Evolutionary conservation across 2,113 vertebrate genomes (phyloP), one percentile per base, ranked within the genome.

Genomic region (Cyrtonyx montezumae): DNA sequence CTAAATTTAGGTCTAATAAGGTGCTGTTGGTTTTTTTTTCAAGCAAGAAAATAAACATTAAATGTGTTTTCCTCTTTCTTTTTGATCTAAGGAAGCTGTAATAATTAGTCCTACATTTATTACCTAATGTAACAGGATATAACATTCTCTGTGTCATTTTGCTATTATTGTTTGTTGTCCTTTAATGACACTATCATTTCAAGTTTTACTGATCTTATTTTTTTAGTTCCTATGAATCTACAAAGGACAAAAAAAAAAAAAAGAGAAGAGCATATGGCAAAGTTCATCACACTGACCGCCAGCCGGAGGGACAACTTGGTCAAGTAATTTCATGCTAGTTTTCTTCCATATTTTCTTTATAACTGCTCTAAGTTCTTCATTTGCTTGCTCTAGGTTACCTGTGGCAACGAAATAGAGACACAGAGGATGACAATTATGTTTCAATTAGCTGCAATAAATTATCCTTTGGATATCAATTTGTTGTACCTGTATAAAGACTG

Each of bases 271-370:
- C 79, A 79, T 46, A 88, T 10, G 48, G 92, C 90, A 88, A 95
- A 95, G 82, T 18, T 91, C 78, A 49, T 59, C 7, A 12, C 90
- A 99, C 99, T 99, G 97, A 99, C 99, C 99, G 95, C 99, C 99
- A 97, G 99, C 99, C 37, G 99, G 99, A 94, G 99, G 99, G 85
- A 99, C 99, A 77, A 99, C 99, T 99, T 99, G 99, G 94, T 99
- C 99, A 79, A 99, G 98, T 11, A 99, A 98, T 77, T 99, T 99
- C 99, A 99, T 99, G 97, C 99, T 99, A 2, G 99, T 99, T 97
- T 99, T 98, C 97, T 99, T 99, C 99, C 99, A 99, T 91, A 99
- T 99, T 97, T 99, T 99, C 98, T 99, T 99, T 90, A 99, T 99
- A 87, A 99, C 99, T 5, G 99, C 99, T 92, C 99, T 97, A 65